Evolutionary conservation across 2,113 vertebrate genomes (phyloP), one percentile per base, ranked within the genome.

Genomic region (Salvelinus namaycush): DNA sequence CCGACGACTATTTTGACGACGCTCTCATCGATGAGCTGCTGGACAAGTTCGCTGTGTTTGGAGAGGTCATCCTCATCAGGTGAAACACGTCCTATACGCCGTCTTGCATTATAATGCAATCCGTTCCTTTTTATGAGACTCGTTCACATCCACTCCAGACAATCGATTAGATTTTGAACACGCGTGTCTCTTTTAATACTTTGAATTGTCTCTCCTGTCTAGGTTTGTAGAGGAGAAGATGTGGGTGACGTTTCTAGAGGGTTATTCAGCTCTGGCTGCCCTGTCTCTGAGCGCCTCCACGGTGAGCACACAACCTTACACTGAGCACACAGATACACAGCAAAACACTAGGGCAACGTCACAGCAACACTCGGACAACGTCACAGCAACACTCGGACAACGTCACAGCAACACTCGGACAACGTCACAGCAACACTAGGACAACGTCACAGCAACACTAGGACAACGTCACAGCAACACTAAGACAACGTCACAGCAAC

Each of bases 171-270:
- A 62, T 20, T 2, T 60, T 60, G 54, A 57, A 59, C 34, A 44
- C 51, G 39, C 5, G 7, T 64, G 7, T 68, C 70, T 68, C 1
- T 70, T 8, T 3, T 6, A 0, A 39, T 8, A 39, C 34, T 7
- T 8, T 44, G 39, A 44, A 44, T 44, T 76, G 70, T 67, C n/a
- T 70, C 78, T 80, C 34, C 70, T 68, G 1, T 84, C 27, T 90
- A 99, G 97, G 87, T 99, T 99, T 73, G 96, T 99, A 14, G 97
- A 99, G 89, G 96, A 99, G 91, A 98, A 97, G 91, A 99, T 99
- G 97, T 99, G 97, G 98, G 96, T 99, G 75, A 99, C 98, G 0
- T 99, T 99, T 93, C 89, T 97, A 85, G 98, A 99, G 86, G 97
- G 97, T 76, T 97, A 96, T 77, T 99, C 97, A 73, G 97, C 97